Percentiles rank a stretch among this genome's conserved stretches.
phyloP scores from a whole-genome alignment of 2,888 invertebrate genomes.

The Sinhomidia bicolor region DNA sequence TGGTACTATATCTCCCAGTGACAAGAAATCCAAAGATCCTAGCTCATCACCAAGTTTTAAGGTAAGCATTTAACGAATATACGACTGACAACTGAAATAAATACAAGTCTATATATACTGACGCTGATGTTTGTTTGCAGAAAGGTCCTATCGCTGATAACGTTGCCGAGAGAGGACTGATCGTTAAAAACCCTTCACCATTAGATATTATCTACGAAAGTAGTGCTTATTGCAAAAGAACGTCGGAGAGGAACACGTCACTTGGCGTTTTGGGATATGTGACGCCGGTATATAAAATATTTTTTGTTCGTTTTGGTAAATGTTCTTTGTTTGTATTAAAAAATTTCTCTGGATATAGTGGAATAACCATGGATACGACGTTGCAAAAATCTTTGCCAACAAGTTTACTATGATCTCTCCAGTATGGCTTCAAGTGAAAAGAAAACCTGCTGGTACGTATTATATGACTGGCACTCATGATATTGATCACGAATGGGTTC shows the following conservation, averaged over 20 bases:
- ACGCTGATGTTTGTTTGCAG: constrained; percentile 72
- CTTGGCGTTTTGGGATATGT: constrained; percentile 94
- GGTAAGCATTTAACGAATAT: constrained; percentile 18
- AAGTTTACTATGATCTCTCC: constrained; percentile 96
- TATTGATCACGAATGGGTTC: constrained; percentile 92
- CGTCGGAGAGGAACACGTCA: constrained; percentile 86
- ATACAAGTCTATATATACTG: no score
- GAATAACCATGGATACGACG: constrained; percentile 96
- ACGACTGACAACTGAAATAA: background rate
- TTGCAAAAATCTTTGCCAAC: constrained; percentile 93
- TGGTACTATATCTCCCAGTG: constrained; percentile 77
- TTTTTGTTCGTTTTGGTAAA: no score
- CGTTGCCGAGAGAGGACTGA: constrained; percentile 88
- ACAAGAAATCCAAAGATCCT: constrained; percentile 74
- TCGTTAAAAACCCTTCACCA: constrained; percentile 86
- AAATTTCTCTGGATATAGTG: constrained; percentile 86
- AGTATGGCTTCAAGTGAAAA: constrained; percentile 94
- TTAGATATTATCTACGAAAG: constrained; percentile 90
- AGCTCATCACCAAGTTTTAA: constrained; percentile 56
- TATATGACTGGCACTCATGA: constrained; percentile 90
- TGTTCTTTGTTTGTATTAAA: no score
- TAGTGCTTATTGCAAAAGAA: constrained; percentile 88
- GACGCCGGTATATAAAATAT: constrained; percentile 87
- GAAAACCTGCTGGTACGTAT: constrained; percentile 86
- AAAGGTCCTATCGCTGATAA: constrained; percentile 85